Base-by-base conservation (phyloP, 2,113 vertebrate genomes). In the Nycticebus coucang region DNA sequence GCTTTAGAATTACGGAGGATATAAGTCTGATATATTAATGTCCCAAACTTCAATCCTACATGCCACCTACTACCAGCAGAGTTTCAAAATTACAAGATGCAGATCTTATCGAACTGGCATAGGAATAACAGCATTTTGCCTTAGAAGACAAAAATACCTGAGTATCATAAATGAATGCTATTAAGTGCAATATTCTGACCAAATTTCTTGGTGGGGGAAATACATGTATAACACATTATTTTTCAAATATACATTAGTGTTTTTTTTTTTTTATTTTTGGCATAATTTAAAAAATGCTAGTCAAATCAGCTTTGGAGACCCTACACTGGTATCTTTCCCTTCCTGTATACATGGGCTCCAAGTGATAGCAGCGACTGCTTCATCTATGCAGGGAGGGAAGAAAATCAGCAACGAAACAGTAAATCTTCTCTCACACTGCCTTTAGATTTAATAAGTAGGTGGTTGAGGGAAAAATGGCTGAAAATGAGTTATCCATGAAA, bases 401-500 rank as follows among this genome's bases (percentile, higher is more conserved):
- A 74, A 37, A 83, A 62, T 86, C 91, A 55, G 72, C 80, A 19
- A 0, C 78, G 59, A 95, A 95, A 85, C 66, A 75, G 55, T 81
- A 64, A 57, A 78, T 10, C 68, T 37, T 86, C 82, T 78, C 87
- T 87, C 81, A 95, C 50, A 45, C 89, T 97, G 80, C 55, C 75
- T 94, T 93, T 90, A 22, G 50, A 81, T 91, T 98, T 83, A 97
- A 91, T 97, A 95, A 95, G 95, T 97, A 97, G 96, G 97, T 98
- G 97, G 97, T 95, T 95, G 96, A 97, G 95, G 2, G 24, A 53
- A 84, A 97, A 97, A 98, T 98, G 89, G 98, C 92, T 97, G 98
- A 97, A 98, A 98, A 99, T 99, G 98, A 98, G 96, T 97, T 97
- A 97, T 98, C 98, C 97, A 98, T 98, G 98, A 98, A 98, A 98